A percentile compares a stretch with the other conserved stretches of the same genome.
Conservation (phyloP, 2,797 vertebrate species). For the Pipistrellus kuhlii region DNA sequence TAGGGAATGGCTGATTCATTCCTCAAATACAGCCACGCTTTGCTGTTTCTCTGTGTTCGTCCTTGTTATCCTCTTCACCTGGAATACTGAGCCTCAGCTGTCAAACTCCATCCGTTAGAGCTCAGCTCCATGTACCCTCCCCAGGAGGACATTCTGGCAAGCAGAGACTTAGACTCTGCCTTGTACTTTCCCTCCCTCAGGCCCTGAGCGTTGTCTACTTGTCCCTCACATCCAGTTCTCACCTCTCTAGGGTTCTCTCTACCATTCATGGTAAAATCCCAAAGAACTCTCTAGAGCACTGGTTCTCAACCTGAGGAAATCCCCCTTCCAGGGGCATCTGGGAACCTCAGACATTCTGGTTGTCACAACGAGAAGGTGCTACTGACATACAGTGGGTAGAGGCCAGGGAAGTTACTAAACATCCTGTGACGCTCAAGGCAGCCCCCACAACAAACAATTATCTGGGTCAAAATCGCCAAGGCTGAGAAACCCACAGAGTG, state of each 20-base stretch:
- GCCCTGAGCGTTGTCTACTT: background rate
- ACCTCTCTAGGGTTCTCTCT: background rate
- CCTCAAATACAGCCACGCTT: background rate
- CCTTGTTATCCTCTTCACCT: background rate
- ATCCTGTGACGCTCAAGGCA: background rate
- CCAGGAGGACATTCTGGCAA: background rate
- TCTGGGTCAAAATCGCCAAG: background rate
- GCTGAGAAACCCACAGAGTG: background rate
- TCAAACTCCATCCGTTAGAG: background rate
- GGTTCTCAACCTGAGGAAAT: conserved; percentile 19
- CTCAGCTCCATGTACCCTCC: background rate
- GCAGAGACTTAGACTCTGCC: background rate
- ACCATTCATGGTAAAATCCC: background rate
- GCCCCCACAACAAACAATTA: background rate
- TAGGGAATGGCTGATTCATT: background rate
- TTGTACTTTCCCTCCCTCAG: too few species aligned
- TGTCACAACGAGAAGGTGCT: background rate
- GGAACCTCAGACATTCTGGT: background rate
- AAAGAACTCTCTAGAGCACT: conserved; percentile 1
- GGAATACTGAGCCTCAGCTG: background rate
- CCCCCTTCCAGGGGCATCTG: background rate
- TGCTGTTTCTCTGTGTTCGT: background rate
- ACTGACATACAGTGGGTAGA: background rate
- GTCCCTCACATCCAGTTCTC: background rate
- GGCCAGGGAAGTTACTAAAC: background rate